Evolutionary conservation across 2,888 invertebrate species (phyloP), one percentile per base, ranked within the genome.

Genomic region (Julus scanicus): DNA sequence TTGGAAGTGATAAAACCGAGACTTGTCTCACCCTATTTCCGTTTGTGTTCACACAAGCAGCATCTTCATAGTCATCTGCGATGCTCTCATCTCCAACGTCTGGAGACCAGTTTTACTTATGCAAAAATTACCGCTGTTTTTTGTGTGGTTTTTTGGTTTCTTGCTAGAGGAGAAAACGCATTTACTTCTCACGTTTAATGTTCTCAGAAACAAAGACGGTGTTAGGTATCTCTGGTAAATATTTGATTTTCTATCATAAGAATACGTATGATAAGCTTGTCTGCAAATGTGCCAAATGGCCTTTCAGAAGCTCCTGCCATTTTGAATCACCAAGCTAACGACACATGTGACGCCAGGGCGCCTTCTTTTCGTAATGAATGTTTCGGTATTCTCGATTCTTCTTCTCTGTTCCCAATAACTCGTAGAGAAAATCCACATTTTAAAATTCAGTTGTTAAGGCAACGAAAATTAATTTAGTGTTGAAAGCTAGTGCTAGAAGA

Each of bases 1-100:
- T 80, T 80, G 80, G 80, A 80, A 37, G 37, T 80, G 80, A 80
- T 80, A 80, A 80, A 80, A 80, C 80, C 80, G 37, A 15, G 80
- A 80, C 80, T 80, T 80, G 80, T 80, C 80, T 80, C 80, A 80
- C 20, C 37, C 80, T 37, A 80, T 80, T 80, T 80, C 80, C 80
- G 80, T 80, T 80, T 80, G 80, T 80, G 80, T 80, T 80, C 80
- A 80, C 80, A 80, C 80, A 13, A 29, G 44, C 8, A 80, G 37
- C 37, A 80, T 80, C 80, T 80, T 80, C 80, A 80, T 80, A 29
- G 80, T 80, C 80, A 80, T 80, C 80, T 80, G 80, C 80, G 13
- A 80, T 11, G 29, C 80, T 80, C 80, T 5, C 80, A 80, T 80
- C 80, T 80, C 13, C 2, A 80, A 80, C 80, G 80, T 80, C 80